Evolutionary conservation across 2,113 vertebrate species (phyloP), one percentile per base, ranked within the genome.

Genomic region (Limanda limanda): DNA sequence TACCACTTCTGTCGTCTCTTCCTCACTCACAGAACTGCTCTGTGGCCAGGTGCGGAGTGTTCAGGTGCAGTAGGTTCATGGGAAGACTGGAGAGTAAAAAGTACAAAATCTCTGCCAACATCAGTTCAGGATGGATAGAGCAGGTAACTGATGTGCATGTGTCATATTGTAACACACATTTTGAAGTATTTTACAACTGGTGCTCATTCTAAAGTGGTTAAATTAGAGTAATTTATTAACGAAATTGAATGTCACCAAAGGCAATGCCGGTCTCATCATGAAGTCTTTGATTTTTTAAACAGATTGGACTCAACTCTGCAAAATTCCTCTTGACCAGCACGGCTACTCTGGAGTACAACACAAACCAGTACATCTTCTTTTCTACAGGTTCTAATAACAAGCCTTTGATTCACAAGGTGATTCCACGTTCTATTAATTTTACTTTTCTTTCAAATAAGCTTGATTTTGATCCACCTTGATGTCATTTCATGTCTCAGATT

Each of bases 101-200:
- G 1, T 95, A 94, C 83, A 79, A 18, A n/a, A 91, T 96, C 64
- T 90, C 91, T 64, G 94, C 93, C 21, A 92, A 94, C 67, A 79
- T 96, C 2, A 94, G 91, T 71, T 95, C 95, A 1, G 14, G n/a
- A 24, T 96, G 94, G 95, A 72, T 94, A 66, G 80, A 91, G 56
- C 92, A 96, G 94, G 96, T 96, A 88, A 6, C 0, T 23, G 4
- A 63, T 63, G 20, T 4, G 14, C 18, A 11, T 65, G 23, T 63
- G 18, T 35, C 5, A 42, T 47, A 57, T 20, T 51, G n/a, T 23
- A 1, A 55, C 45, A 20, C 20, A 14, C 14, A 58, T 47, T 45
- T 71, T 8, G 3, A 52, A 18, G 24, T 20, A 17, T 23, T 56
- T 35, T 37, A 35, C 4, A 55, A 6, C 17, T 18, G 18, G 20